Evolutionary conservation across 2,888 invertebrate species (phyloP).

Genomic region (Aphidius colemani): DNA sequence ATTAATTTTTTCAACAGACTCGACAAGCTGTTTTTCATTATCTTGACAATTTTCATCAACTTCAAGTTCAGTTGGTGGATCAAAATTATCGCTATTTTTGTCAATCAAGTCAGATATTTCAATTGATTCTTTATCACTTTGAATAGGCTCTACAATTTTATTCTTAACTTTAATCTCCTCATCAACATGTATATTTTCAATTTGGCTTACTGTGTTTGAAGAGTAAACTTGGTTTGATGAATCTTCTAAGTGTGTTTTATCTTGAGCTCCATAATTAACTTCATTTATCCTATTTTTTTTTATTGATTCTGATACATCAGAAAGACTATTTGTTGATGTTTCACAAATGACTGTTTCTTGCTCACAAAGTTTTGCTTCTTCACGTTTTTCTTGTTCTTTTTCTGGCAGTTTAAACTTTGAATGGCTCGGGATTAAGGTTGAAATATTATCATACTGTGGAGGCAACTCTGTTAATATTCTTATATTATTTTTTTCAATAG

Average conservation of each 20-base stretch:
- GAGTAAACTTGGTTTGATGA: background rate
- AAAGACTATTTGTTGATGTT: conserved; percentile 15
- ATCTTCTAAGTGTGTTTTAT: conserved; percentile 24
- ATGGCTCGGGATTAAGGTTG: conserved; percentile 44
- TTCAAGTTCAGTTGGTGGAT: conserved; percentile 39
- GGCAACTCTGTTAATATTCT: background rate
- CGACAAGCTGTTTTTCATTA: conserved; percentile 19
- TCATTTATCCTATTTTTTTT: conserved; percentile 37
- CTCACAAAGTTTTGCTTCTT: background rate
- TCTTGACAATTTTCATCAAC: conserved; percentile 40
- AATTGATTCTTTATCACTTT: conserved; percentile 34
- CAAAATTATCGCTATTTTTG: conserved; percentile 37
- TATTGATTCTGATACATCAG: conserved; percentile 17
- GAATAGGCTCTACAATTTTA: background rate
- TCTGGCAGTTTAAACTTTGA: conserved; percentile 15
- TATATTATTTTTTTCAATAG: conserved; percentile 5
- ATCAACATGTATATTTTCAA: conserved; percentile 40
- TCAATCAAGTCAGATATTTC: conserved; percentile 40
- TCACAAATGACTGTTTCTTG: conserved; percentile 4
- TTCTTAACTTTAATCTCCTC: conserved; percentile 44
- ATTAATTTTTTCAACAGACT: conserved; percentile 7
- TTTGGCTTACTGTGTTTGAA: conserved; percentile 24
- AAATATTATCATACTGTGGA: conserved; percentile 48
- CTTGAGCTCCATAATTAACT: conserved; percentile 30
- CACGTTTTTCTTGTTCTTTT: conserved; percentile 32